phyloP scores from a whole-genome alignment of 2,113 vertebrate species.

The Lepisosteus oculatus region DNA sequence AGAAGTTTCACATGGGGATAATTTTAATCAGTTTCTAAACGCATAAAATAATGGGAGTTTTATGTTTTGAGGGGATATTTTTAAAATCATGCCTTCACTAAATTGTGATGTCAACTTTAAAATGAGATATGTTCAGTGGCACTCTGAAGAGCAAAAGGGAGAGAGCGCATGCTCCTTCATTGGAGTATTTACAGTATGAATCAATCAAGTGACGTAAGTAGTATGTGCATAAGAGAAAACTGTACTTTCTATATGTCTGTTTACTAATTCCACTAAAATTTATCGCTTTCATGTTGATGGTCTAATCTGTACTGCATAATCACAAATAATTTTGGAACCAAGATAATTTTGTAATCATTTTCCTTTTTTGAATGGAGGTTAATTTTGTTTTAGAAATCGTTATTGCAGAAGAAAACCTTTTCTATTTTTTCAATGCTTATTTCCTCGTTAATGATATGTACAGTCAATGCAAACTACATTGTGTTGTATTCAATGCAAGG shows the following conservation, averaged over 20 bases:
- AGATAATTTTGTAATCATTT: slow-evolving; percentile 5
- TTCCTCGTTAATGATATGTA: background rate
- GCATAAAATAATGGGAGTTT: too few relatives aligned
- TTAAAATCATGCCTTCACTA: too few relatives aligned
- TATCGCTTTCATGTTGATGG: too few relatives aligned
- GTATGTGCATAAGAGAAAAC: slow-evolving; percentile 10
- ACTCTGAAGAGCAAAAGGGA: too few relatives aligned
- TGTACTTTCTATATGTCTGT: slow-evolving; percentile 11
- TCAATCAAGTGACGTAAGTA: background rate
- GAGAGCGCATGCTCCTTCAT: too few relatives aligned
- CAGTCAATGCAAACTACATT: background rate
- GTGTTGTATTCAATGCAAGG: background rate
- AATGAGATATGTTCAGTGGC: too few relatives aligned
- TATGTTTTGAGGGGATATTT: too few relatives aligned
- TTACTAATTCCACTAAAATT: slow-evolving; percentile 8
- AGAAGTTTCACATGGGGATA: too few relatives aligned
- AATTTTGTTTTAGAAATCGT: slow-evolving; percentile 10
- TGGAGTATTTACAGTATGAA: background rate
- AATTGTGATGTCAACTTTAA: too few relatives aligned
- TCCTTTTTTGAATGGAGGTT: slow-evolving; percentile 9
- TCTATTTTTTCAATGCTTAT: background rate
- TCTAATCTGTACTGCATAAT: background rate
- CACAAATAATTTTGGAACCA: background rate
- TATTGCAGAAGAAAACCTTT: background rate
- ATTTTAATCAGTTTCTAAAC: too few relatives aligned